These are phyloP conservation scores for Leucania comma DNA, from an alignment of 2,888 invertebrate genomes.

Conservation along the genomic window DNA sequence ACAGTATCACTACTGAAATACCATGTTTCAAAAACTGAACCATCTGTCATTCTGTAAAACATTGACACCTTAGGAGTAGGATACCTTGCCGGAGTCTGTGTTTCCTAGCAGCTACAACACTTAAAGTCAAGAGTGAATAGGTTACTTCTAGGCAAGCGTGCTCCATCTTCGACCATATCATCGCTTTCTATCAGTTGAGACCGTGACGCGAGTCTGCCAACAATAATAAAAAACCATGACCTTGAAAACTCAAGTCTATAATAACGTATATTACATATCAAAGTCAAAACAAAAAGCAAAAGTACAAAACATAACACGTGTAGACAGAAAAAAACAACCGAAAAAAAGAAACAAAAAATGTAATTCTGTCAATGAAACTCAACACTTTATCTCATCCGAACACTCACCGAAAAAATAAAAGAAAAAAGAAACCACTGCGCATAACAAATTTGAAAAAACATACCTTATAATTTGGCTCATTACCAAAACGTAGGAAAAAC, in stretches of 20 bases:
- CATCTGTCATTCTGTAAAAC: no score
- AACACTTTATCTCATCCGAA: conserved; percentile 79
- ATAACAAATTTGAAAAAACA: conserved; percentile 81
- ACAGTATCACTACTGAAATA: no score
- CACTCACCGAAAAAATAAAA: conserved; percentile 67
- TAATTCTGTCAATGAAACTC: conserved; percentile 64
- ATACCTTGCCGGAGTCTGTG: no score
- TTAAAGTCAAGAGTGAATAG: no score
- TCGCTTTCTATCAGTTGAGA: no score
- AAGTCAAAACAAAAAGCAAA: neutral
- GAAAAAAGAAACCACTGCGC: conserved; percentile 73
- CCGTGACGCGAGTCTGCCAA: no score
- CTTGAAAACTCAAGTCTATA: conserved; percentile 5
- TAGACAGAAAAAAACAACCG: neutral
- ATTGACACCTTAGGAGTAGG: no score
- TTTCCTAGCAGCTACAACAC: no score
- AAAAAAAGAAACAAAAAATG: conserved; percentile 4
- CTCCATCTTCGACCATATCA: no score
- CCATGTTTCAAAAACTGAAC: no score
- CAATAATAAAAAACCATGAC: neutral
- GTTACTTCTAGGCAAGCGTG: no score
- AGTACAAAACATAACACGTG: neutral
- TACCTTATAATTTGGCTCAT: conserved; percentile 89
- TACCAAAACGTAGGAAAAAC: conserved; percentile 88
- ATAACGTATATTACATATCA: no score